These are phyloP conservation scores for Cryptocheilus praepositus DNA, from an alignment of 2,888 invertebrate genomes.

Conservation along the genomic window DNA sequence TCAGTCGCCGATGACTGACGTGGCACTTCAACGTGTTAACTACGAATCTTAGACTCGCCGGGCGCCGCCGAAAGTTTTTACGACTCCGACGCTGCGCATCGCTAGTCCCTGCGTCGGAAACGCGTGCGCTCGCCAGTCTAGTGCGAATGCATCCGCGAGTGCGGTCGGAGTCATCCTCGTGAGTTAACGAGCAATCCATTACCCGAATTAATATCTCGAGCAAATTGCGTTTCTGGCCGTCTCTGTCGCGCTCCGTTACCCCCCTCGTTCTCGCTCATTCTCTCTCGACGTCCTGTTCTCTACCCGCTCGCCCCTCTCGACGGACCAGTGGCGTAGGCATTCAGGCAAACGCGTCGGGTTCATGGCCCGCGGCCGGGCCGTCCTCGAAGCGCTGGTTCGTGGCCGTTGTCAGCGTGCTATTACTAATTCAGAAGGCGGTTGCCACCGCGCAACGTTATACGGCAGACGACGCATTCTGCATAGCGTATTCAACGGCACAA, in stretches of 20 bases:
- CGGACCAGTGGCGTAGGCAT: slow-evolving; percentile 9
- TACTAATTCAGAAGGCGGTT: slow-evolving; percentile 70
- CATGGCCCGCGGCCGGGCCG: no score
- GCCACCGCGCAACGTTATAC: slow-evolving; percentile 65
- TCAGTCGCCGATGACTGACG: no score
- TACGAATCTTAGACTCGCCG: not conserved
- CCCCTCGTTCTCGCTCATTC: not conserved
- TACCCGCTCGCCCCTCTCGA: slow-evolving; percentile 5
- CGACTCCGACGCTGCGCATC: no score
- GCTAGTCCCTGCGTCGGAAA: no score
- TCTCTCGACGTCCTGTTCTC: not conserved
- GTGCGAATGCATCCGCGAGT: not conserved
- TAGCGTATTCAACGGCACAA: slow-evolving; percentile 66
- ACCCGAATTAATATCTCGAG: slow-evolving; percentile 65
- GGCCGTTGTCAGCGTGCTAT: slow-evolving; percentile 62
- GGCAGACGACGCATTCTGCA: slow-evolving; percentile 68
- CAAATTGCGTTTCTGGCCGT: slow-evolving; percentile 61
- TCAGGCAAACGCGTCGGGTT: slow-evolving; percentile 11
- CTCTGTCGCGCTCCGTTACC: not conserved
- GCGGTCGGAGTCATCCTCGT: slow-evolving; percentile 10
- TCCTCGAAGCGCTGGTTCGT: slow-evolving; percentile 13
- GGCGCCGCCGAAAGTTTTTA: no score
- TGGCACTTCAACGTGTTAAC: no score
- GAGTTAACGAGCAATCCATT: slow-evolving; percentile 65
- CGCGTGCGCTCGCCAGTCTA: not conserved